Evolutionary conservation across 2,797 vertebrate genomes (phyloP).

Genomic region (Somateria mollissima): DNA sequence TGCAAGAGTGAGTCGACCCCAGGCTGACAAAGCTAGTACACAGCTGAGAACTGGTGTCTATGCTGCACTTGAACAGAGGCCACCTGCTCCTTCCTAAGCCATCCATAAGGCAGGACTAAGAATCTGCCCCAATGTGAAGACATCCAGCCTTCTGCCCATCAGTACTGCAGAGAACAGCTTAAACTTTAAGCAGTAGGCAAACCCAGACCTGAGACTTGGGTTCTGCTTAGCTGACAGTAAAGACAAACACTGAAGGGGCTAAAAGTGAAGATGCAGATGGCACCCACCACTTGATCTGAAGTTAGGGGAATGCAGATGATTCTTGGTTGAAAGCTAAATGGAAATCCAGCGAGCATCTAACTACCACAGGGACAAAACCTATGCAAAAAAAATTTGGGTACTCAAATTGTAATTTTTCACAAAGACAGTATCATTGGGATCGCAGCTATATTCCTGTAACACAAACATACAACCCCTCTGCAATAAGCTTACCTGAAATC

Average conservation of each 20-base stretch:
- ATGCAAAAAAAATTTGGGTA: neutral
- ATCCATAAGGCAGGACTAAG: neutral
- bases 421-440: neutral
- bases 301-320: neutral
- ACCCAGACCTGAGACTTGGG: neutral
- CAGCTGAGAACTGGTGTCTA: neutral
- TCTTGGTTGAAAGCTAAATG: neutral
- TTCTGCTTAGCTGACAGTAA: neutral
- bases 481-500: constrained; percentile 86
- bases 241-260: neutral
- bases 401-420: neutral
- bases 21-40: neutral
- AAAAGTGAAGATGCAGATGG: neutral
- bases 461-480: neutral
- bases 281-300: neutral
- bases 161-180: neutral
- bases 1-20: neutral
- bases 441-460: neutral
- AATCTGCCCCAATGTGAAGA: neutral
- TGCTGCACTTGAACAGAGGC: neutral
- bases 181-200: neutral
- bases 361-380: neutral
- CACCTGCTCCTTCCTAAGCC: neutral
- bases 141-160: neutral
- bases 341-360: neutral